Evolutionary conservation across 2,113 vertebrate genomes (phyloP), one percentile per base, ranked within the genome.

Genomic region (Solenodon paradoxus): DNA sequence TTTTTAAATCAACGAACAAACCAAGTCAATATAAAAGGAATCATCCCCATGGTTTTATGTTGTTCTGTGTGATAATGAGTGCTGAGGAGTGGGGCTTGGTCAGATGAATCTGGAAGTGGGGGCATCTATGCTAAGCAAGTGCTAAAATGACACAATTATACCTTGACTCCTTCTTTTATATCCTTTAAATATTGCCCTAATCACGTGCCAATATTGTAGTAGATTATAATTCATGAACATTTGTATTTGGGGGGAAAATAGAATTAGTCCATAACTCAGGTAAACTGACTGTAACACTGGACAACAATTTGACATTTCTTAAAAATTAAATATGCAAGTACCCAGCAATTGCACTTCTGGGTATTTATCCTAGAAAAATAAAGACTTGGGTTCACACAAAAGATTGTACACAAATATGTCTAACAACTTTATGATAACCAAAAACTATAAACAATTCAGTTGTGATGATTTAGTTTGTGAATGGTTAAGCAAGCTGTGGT

Each of bases 131-230:
- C 97, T 96, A 94, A 97, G 88, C 96, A 89, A 90, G 81, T 95
- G 40, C 97, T 89, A 77, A 71, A 84, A 94, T 86, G 97, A 95
- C 95, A 97, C 96, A 94, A 79, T 96, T 97, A 97, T 92, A 97
- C 89, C 95, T 95, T 96, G 94, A 83, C 95, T 97, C 89, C 97
- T 96, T 68, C 96, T 97, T 95, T 95, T 96, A 97, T 82, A 20
- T 68, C 96, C 97, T 97, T 97, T 97, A 86, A 95, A 97, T 95
- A 84, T 90, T 93, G 92, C 92, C 96, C 97, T 97, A 98, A 97
- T 98, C 96, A 97, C 80, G 96, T 96, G 93, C 96, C 97, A 97
- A n/a, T 97, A 85, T 95, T 96, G 45, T 88, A 96, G 93, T 57
- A 90, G 59, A 96, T 97, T 82, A 64, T 97, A 97, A 97, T 94